These are phyloP conservation scores for Zaprionus gabonicus DNA, from an alignment of 1,140 invertebrate genomes.

Conservation along the genomic window DNA sequence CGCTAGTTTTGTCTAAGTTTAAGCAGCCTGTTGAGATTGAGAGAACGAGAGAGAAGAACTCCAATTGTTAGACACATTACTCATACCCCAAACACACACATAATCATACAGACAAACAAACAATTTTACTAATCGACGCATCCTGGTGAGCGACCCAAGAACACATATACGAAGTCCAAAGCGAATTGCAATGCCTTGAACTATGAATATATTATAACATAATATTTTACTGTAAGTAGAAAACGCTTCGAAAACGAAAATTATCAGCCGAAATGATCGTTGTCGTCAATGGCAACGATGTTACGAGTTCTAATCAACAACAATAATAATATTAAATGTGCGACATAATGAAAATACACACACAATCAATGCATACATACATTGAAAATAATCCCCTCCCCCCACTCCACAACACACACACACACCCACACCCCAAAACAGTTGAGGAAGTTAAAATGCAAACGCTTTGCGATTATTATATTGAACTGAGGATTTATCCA, in stretches of 20 bases:
- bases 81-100: slow-evolving; percentile 6
- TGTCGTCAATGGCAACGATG: slow-evolving; percentile 46
- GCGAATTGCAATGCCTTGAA: slow-evolving; percentile 53
- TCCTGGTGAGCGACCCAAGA: slow-evolving; percentile 63
- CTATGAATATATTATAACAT: slow-evolving; percentile 47
- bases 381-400: slow-evolving; percentile 3
- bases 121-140: slow-evolving; percentile 54
- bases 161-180: slow-evolving; percentile 38
- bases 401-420: background rate
- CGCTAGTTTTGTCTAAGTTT: slow-evolving; percentile 71
- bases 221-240: slow-evolving; percentile 59
- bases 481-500: slow-evolving; percentile 67
- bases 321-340: slow-evolving; percentile 20
- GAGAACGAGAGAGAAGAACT: slow-evolving; percentile 25
- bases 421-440: slow-evolving; percentile 5
- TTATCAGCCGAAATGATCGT: slow-evolving; percentile 53
- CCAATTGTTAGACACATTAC: slow-evolving; percentile 64
- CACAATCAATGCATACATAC: slow-evolving; percentile 10
- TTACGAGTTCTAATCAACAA: slow-evolving; percentile 72
- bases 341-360: slow-evolving; percentile 22
- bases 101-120: slow-evolving; percentile 10
- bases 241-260: slow-evolving; percentile 68
- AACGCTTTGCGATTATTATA: slow-evolving; percentile 61
- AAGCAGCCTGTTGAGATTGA: slow-evolving; percentile 76
- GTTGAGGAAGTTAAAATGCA: slow-evolving; percentile 28